Conservation (phyloP, 2,113 vertebrate species). For the Falcunculus frontatus region DNA sequence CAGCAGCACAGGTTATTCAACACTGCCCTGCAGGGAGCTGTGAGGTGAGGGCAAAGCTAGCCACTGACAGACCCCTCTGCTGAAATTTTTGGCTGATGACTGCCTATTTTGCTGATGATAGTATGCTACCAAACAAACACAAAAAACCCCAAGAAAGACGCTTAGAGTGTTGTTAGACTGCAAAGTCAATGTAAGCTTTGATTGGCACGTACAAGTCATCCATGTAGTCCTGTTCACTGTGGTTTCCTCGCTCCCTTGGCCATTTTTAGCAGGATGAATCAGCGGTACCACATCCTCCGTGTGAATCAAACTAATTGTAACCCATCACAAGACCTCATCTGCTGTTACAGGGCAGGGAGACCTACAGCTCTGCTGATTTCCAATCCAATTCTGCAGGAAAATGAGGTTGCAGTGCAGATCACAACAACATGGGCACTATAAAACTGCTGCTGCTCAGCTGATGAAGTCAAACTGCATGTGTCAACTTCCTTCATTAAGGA, state of each 20-base stretch:
- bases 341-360: background rate
- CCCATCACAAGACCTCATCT: background rate
- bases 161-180: background rate
- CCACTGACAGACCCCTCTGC: background rate
- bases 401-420: background rate
- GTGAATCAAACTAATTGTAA: background rate
- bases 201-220: background rate
- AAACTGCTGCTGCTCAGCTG: background rate
- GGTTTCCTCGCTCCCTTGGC: background rate
- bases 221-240: background rate
- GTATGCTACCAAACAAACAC: background rate
- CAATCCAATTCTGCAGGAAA: background rate
- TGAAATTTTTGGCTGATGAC: background rate
- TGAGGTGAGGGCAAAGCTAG: background rate
- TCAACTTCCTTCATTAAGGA: background rate
- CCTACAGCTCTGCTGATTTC: background rate
- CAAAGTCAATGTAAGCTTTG: background rate
- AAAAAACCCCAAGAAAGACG: accelerated
- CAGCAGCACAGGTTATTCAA: background rate
- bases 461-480: background rate
- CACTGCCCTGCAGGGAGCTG: background rate
- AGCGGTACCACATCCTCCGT: background rate
- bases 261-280: slow-evolving; percentile 27
- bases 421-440: background rate
- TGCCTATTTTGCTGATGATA: background rate